Conservation (phyloP, 2,888 invertebrate genomes). For the Harmothoe impar region DNA sequence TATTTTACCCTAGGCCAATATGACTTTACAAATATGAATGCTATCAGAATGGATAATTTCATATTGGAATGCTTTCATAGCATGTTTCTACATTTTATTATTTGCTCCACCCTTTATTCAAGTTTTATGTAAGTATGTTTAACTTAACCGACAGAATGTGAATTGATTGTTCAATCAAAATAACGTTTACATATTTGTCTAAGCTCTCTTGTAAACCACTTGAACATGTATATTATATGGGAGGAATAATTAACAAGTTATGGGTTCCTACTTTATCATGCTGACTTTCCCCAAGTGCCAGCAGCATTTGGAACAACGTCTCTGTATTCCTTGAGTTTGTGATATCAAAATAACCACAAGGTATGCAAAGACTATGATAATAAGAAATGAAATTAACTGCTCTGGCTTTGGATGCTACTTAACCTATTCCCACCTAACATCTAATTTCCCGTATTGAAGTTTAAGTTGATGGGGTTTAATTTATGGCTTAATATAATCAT, state of each 20-base stretch:
- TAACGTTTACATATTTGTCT: background rate
- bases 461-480: too few relatives aligned
- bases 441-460: too few relatives aligned
- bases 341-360: background rate
- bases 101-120: background rate
- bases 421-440: too few relatives aligned
- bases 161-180: background rate
- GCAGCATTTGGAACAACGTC: background rate
- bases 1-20: too few relatives aligned
- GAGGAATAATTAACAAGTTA: background rate
- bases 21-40: too few relatives aligned
- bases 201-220: background rate
- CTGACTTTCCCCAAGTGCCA: background rate
- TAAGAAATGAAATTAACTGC: too few relatives aligned
- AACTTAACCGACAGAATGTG: background rate
- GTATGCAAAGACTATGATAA: conserved; percentile 5
- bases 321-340: background rate
- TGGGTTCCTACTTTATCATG: conserved; percentile 12
- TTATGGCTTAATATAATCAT: too few relatives aligned
- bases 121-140: conserved; percentile 38
- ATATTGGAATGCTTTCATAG: too few relatives aligned
- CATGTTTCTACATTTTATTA: background rate
- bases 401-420: too few relatives aligned
- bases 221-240: too few relatives aligned
- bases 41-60: too few relatives aligned